These are phyloP conservation scores for Caenorhabditis plicata DNA, from an alignment of 2,888 invertebrate genomes.

Conservation along the genomic window DNA sequence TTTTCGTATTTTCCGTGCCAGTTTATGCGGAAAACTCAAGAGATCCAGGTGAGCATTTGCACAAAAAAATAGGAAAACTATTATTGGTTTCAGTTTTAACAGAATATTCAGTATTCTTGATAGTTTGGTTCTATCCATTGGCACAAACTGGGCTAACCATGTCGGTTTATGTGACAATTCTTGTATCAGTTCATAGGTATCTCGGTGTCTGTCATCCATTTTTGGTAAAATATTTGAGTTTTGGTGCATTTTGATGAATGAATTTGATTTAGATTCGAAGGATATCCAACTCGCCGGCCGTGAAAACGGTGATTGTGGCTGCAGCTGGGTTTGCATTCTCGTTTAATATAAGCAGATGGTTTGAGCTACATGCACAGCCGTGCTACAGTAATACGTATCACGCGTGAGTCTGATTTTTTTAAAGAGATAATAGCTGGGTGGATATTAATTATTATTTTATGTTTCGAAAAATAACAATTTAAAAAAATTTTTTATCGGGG, in stretches of 20 bases:
- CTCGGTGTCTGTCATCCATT: slow-evolving; percentile 61
- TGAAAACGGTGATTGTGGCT: slow-evolving; percentile 37
- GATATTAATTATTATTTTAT: not conserved
- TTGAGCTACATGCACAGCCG: slow-evolving; percentile 43
- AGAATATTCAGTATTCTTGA: slow-evolving; percentile 28
- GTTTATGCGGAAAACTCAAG: slow-evolving; percentile 49
- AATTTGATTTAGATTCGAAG: slow-evolving; percentile 50
- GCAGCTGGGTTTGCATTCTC: slow-evolving; percentile 39
- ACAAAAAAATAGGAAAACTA: not conserved
- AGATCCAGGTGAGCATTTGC: slow-evolving; percentile 27
- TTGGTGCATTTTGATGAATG: no score
- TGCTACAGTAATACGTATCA: slow-evolving; percentile 30
- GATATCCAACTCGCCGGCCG: slow-evolving; percentile 42
- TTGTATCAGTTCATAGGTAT: slow-evolving; percentile 58
- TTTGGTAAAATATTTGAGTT: slow-evolving; percentile 44
- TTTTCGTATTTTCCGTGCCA: slow-evolving; percentile 57
- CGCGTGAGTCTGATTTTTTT: slow-evolving; percentile 7
- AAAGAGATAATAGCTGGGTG: not conserved
- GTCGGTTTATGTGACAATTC: slow-evolving; percentile 56
- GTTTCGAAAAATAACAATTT: not conserved
- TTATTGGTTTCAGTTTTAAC: slow-evolving; percentile 4
- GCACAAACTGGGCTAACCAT: slow-evolving; percentile 51
- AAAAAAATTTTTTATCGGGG: no score
- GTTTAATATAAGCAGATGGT: slow-evolving; percentile 56
- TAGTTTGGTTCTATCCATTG: slow-evolving; percentile 50